A percentile compares a stretch with the other conserved stretches of the same genome.
Evolutionary conservation across 2,113 vertebrate genomes (phyloP).

Genomic region (Neoarius graeffei): DNA sequence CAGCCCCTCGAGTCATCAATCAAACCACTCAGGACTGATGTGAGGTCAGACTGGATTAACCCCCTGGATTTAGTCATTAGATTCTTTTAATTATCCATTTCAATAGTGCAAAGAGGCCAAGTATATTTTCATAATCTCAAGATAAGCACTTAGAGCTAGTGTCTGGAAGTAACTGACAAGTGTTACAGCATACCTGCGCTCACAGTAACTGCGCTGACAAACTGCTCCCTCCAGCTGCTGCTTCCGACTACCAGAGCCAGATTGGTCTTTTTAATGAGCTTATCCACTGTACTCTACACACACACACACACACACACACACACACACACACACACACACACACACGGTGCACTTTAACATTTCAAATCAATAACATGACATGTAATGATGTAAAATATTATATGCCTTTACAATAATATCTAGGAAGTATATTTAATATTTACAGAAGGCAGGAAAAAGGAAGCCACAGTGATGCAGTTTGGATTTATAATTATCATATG

Average conservation of each 20-base stretch:
- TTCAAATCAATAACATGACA: constrained; percentile 13
- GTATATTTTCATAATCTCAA: constrained; percentile 6
- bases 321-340: constrained; percentile 41
- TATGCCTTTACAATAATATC: not conserved
- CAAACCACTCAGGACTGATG: constrained; percentile 1
- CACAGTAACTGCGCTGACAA: constrained; percentile 80
- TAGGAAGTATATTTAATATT: not conserved
- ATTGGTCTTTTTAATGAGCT: constrained; percentile 85
- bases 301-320: constrained; percentile 53
- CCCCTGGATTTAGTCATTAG: not conserved
- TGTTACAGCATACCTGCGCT: constrained; percentile 73
- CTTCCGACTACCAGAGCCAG: constrained; percentile 81
- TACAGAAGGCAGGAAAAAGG: not conserved
- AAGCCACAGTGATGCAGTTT: not conserved
- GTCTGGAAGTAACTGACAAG: constrained; percentile 4
- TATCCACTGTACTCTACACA: constrained; percentile 79
- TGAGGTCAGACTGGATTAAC: constrained; percentile 30
- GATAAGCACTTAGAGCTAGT: not conserved
- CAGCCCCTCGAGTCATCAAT: not conserved
- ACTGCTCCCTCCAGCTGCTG: constrained; percentile 85
- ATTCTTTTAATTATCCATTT: not conserved
- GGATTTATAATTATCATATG: not conserved
- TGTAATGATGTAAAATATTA: not conserved
- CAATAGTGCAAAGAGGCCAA: not conserved
- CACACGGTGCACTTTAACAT: constrained; percentile 8